Evolutionary conservation across 2,797 vertebrate genomes (phyloP).

Genomic region (Alfaro cultratus): DNA sequence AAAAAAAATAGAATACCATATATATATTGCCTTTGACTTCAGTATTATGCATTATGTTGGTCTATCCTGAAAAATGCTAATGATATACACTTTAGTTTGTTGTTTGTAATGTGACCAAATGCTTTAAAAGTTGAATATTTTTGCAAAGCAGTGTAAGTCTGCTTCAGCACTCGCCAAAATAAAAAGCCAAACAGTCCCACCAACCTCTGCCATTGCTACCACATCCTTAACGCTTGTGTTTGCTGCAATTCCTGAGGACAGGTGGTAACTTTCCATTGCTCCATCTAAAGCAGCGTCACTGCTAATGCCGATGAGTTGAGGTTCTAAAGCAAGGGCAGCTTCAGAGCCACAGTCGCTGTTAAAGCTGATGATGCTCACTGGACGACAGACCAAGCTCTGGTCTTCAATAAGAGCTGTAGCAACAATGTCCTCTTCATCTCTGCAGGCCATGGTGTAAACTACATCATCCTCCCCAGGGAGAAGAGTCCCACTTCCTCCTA

Average conservation of each 20-base stretch:
- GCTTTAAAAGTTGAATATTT: background rate
- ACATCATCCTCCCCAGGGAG: slow-evolving; percentile 84
- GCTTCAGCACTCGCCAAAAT: background rate
- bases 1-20: background rate
- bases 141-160: background rate
- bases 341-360: slow-evolving; percentile 90
- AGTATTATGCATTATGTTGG: background rate
- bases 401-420: slow-evolving; percentile 85
- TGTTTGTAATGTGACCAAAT: background rate
- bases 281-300: slow-evolving; percentile 85
- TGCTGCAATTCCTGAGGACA: slow-evolving; percentile 62
- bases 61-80: background rate
- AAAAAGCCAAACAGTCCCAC: slow-evolving; percentile 28
- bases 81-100: background rate
- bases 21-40: background rate
- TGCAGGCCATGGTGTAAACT: slow-evolving; percentile 83
- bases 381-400: slow-evolving; percentile 75
- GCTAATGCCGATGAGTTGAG: slow-evolving; percentile 86
- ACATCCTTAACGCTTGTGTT: slow-evolving; percentile 75
- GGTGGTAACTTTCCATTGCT: slow-evolving; percentile 77
- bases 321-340: slow-evolving; percentile 85
- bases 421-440: slow-evolving; percentile 81
- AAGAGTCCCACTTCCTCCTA: slow-evolving; percentile 34
- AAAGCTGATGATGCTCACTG: slow-evolving; percentile 93
- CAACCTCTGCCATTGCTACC: slow-evolving; percentile 89